Evolutionary conservation across 2,888 invertebrate genomes (phyloP).

Genomic region (Pachydiplax longipennis): DNA sequence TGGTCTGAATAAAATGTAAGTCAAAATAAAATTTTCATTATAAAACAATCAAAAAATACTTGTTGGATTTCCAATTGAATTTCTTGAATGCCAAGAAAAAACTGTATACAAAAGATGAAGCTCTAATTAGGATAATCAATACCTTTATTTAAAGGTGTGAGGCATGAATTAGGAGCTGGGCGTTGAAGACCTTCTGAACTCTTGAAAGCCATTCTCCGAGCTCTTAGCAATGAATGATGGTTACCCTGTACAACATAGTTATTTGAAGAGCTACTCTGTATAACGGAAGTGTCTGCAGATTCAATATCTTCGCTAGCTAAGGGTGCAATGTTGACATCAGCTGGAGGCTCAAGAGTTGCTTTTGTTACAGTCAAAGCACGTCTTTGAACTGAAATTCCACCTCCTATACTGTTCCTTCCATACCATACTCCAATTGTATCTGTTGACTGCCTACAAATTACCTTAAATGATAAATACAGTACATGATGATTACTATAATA

Average conservation of each 20-base stretch:
- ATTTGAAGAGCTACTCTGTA: neutral
- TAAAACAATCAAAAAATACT: too few relatives aligned
- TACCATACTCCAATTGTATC: neutral
- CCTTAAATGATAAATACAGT: neutral
- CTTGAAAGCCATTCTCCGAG: neutral
- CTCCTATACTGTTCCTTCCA: neutral
- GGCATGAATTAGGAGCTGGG: slow-evolving; percentile 11
- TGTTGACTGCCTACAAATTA: slow-evolving; percentile 45
- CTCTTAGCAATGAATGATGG: slow-evolving; percentile 21
- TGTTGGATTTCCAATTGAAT: too few relatives aligned
- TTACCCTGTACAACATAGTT: neutral
- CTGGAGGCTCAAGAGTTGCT: slow-evolving; percentile 12
- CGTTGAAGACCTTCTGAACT: neutral
- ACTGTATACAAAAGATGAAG: neutral
- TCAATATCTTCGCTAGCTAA: neutral
- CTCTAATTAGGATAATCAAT: neutral
- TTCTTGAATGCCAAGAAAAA: neutral
- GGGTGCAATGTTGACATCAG: neutral
- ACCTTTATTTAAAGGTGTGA: slow-evolving; percentile 26
- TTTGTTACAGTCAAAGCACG: neutral
- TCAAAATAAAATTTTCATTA: too few relatives aligned
- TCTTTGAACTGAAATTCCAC: neutral
- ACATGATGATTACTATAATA: neutral
- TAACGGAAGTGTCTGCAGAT: neutral
- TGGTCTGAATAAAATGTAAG: too few relatives aligned